Conservation (phyloP, 2,797 vertebrate species). For the Galago senegalensis region DNA sequence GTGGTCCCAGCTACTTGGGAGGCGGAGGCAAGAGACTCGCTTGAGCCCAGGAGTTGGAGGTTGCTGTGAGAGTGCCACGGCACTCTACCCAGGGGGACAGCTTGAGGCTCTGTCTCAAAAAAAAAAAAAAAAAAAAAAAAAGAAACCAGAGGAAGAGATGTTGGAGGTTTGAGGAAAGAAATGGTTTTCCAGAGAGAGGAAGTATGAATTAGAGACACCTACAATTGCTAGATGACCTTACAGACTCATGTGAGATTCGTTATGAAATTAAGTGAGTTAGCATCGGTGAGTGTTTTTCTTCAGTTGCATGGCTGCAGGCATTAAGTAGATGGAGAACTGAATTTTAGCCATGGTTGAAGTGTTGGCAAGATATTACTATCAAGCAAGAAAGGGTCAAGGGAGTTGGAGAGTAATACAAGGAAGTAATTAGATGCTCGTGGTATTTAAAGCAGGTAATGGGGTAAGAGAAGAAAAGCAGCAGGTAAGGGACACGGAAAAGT, state of each 20-base stretch:
- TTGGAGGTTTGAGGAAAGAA: not conserved
- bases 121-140: no score
- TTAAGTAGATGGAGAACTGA: not conserved
- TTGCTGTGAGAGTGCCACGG: no score
- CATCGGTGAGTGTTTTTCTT: slow-evolving; percentile 31
- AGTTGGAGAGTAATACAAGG: not conserved
- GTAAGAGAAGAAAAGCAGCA: not conserved
- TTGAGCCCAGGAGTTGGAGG: no score
- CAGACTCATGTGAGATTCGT: not conserved
- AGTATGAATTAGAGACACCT: not conserved
- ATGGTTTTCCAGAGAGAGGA: not conserved
- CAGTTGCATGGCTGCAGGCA: not conserved
- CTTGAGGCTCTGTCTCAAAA: no score
- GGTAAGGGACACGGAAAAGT: not conserved
- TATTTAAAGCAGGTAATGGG: not conserved
- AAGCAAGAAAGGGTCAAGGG: not conserved
- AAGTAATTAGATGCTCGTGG: not conserved
- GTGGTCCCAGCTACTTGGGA: no score
- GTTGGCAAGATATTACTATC: not conserved
- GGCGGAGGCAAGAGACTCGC: no score
- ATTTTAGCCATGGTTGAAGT: not conserved
- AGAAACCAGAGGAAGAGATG: not conserved
- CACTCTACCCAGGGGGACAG: no score
- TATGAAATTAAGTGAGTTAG: slow-evolving; percentile 9
- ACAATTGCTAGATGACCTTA: not conserved